Evolutionary conservation across 2,888 invertebrate genomes (phyloP), one percentile per base, ranked within the genome.

Genomic region (Eilema sororculum): DNA sequence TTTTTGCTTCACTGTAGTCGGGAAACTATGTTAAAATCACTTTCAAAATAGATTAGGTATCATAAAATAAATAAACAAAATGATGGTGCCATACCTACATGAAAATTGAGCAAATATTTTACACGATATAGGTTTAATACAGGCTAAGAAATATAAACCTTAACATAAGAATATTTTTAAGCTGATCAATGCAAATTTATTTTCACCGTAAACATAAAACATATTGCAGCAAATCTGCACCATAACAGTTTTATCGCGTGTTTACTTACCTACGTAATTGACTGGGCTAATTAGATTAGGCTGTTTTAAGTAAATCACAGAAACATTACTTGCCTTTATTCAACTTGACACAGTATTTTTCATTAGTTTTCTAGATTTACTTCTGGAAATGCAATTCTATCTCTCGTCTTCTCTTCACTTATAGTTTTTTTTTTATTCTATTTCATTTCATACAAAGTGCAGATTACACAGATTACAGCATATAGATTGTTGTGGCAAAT

Each of bases 241-340:
- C 62, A 64, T 71, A 68, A 63, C 61, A 73, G 46, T 68, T 28
- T 16, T 60, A 62, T 37, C 70, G 66, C 78, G 62, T 72, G 76
- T 78, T 73, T 78, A 78, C 61, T 56, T 78, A 68, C 37, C 65
- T 66, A 75, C 74, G 83, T 78, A 80, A 75, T 72, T 70, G 63
- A 52, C 52, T 59, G 67, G 57, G 65, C 0, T 79, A 79, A 82
- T 80, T 77, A 63, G 69, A 82, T 82, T 77, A 82, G 52, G 28
- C 16, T 63, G 52, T 24, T 46, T 30, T 20, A 10, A 24, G 5
- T 10, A 71, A 37, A 13, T 24, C 58, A 52, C 8, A 33, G 10
- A 72, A 33, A 63, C 46, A 62, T 16, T 73, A 77, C 79, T 73
- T 71, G 65, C 79, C 80, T 79, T 73, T 72, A 59, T 65, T 61